phyloP scores from a whole-genome alignment of 2,888 invertebrate species.

The Zhuqinia jingwanae region DNA sequence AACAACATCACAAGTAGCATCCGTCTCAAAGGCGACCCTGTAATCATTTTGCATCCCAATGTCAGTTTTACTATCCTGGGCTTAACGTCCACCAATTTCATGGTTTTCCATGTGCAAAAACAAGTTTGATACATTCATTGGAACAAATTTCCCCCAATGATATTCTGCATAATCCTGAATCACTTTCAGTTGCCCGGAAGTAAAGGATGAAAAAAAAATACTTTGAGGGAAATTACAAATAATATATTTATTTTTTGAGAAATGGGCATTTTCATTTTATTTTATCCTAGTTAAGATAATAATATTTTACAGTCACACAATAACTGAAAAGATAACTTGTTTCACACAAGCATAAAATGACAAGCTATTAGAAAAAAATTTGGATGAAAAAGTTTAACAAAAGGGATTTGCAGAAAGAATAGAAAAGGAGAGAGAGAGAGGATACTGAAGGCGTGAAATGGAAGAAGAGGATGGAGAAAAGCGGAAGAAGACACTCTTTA shows the following conservation, averaged over 20 bases:
- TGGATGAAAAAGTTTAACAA: conserved; percentile 57
- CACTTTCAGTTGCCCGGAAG: too few species aligned
- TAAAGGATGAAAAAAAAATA: background rate
- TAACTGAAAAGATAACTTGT: background rate
- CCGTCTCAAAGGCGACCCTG: too few species aligned
- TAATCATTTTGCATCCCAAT: too few species aligned
- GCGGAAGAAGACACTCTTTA: conserved; percentile 45
- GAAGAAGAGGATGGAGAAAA: conserved; percentile 2
- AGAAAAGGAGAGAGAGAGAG: background rate
- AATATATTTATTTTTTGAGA: conserved; percentile 6
- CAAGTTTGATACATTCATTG: too few species aligned
- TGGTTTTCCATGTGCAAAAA: too few species aligned
- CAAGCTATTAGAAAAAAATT: conserved; percentile 53
- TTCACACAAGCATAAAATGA: conserved; percentile 17
- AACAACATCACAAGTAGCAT: background rate
- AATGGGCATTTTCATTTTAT: background rate
- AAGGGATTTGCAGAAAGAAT: conserved; percentile 33
- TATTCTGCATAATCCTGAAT: too few species aligned
- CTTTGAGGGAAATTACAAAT: background rate
- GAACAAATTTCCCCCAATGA: too few species aligned
- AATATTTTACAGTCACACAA: conserved; percentile 4
- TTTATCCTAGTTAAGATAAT: background rate
- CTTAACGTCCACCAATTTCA: too few species aligned
- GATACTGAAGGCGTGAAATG: too few species aligned
- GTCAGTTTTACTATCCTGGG: too few species aligned